These are phyloP conservation scores for Manacus vitellinus DNA, from an alignment of 2,113 vertebrate species.

Conservation along the genomic window DNA sequence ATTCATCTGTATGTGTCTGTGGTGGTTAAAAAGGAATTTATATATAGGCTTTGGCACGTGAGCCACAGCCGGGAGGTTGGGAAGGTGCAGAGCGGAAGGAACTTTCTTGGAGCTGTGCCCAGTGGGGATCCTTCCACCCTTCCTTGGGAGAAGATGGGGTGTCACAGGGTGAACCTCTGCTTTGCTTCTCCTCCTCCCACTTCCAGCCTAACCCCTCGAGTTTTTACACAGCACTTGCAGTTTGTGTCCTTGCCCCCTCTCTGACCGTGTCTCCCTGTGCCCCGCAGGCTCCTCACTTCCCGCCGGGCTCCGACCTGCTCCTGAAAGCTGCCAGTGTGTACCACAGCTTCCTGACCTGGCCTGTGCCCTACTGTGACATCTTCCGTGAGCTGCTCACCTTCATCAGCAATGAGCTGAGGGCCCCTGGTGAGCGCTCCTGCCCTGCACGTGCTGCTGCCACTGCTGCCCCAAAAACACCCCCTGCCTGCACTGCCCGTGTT, in stretches of 20 bases:
- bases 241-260: neutral
- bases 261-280: neutral
- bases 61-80: neutral
- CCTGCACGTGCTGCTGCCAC: neutral
- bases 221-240: fast-evolving
- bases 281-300: slow-evolving; percentile 88
- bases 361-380: slow-evolving; percentile 88
- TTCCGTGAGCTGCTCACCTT: slow-evolving; percentile 86
- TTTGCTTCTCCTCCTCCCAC: neutral
- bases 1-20: neutral
- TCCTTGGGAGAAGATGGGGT: neutral
- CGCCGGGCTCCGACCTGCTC: slow-evolving; percentile 81
- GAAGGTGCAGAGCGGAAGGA: neutral
- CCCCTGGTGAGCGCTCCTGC: slow-evolving; percentile 77
- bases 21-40: neutral
- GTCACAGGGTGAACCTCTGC: neutral
- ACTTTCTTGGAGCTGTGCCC: neutral
- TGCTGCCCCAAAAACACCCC: neutral
- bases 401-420: slow-evolving; percentile 87
- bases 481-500: fast-evolving
- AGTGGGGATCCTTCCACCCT: neutral
- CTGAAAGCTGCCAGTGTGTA: slow-evolving; percentile 82
- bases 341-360: slow-evolving; percentile 92
- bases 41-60: neutral
- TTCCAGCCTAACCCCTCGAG: neutral